Base-by-base conservation (phyloP, 2,113 vertebrate species). In the Catharus bicknelli region DNA sequence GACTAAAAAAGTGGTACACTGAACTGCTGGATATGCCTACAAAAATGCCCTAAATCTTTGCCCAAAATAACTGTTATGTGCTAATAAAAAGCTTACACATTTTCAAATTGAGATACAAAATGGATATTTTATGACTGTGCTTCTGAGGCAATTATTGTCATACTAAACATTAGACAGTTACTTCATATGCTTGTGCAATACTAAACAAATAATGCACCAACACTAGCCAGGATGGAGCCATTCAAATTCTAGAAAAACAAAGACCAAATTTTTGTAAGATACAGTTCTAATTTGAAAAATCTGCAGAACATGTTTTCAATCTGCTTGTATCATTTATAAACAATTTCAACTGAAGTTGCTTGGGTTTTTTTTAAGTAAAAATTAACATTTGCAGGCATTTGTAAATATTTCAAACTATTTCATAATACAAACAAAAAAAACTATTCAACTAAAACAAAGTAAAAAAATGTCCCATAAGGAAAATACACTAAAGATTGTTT, bases 231-330 rank as follows among this genome's bases (percentile, higher is more conserved):
- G 8, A 40, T 68, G 29, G 17, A 90, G 63, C 19, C 45, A 85
- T 26, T 16, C 29, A 64, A 88, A 78, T 43, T 88, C 57, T 32
- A 86, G n/a, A 74, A 84, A 78, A 93, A 89, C 30, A 62, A 90
- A 77, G 58, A 68, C 40, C 34, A 85, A 94, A 50, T 68, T 59
- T 87, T 72, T 59, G 21, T 67, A 87, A 84, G 54, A 57, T 51
- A 68, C 19, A 57, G 38, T 55, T 82, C 50, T 77, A 83, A 93
- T 91, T n/a, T 36, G 53, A 86, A 95, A 90, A 93, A 81, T 70
- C 36, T 88, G 73, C 30, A 55, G 40, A 70, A 74, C 38, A 73
- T 67, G 38, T 48, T 53, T 83, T 79, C 55, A 55, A 50, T 85
- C 29, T 77, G 29, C 45, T 55, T 67, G 17, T 22, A 63, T 21